Base-by-base conservation (phyloP, 1,140 invertebrate species). In the Brachionus rubens region DNA sequence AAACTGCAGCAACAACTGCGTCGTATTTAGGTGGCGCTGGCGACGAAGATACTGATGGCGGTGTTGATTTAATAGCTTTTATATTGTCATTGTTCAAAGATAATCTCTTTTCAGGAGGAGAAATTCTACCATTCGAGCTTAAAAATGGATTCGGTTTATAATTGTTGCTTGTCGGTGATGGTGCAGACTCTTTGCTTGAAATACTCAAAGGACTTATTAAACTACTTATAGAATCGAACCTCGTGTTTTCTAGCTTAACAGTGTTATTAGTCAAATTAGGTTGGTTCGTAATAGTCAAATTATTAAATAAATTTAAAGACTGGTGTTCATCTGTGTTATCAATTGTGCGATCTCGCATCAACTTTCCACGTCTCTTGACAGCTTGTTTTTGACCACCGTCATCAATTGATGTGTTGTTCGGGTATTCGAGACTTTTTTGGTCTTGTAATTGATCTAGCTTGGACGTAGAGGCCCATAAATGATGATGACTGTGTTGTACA, bases 221-320 rank as follows among this genome's bases (percentile, higher is more conserved):
- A n/a, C 59, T 65, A 41, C 59, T 65, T 16, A 65, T 65, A 36
- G 59, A 65, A 36, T 65, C 59, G 21, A 65, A 65, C 24, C 36
- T 65, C 7, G 59, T 43, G 12, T 24, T 65, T 28, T 65, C 59
- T 12, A 65, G 24, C n/a, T 65, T 65, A 12, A 43, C 12, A 43
- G 16, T 50, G 26, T 26, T 54, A 30, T 72, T 70, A 19, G 67
- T 70, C 3, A 70, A n/a, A 47, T 19, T 36, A 28, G 10, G 0
- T 0, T n/a, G 4, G 21, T 41, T 21, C 12, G 6, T 28, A 33
- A 33, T n/a, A 16, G 7, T 33, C n/a, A 28, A 14, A 16, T 56
- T 33, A 46, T 46, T 46, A 46, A 46, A 46, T 14, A 14, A 46
- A 14, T 10, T 14, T 7, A 46, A 3, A 6, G 52, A 56, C 3